phyloP scores from a whole-genome alignment of 2,888 invertebrate species.

The Drosophila nr. fundita region DNA sequence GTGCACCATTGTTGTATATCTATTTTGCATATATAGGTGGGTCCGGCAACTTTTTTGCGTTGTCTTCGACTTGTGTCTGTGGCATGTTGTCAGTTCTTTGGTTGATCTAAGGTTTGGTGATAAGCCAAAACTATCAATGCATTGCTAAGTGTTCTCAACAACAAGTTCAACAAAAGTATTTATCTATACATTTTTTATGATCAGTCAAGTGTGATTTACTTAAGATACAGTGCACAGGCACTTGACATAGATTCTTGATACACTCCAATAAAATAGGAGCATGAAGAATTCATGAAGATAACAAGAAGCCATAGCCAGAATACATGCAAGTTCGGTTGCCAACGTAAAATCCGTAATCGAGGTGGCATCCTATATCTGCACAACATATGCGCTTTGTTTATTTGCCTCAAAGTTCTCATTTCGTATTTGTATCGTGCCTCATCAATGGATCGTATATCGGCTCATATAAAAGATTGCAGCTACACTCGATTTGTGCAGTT shows the following conservation, averaged over 20 bases:
- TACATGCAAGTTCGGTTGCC: conserved; percentile 11
- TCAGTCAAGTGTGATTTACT: neutral
- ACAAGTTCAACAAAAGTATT: neutral
- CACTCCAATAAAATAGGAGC: neutral
- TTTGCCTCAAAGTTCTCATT: conserved; percentile 28
- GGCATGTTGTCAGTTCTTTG: neutral
- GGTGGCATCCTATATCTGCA: conserved; percentile 4
- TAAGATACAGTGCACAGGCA: neutral
- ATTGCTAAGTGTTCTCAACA: neutral
- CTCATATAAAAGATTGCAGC: conserved; percentile 40
- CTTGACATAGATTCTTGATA: conserved; percentile 7
- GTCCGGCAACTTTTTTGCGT: neutral
- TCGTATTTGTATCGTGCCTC: conserved; percentile 15
- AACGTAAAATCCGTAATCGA: too few relatives aligned
- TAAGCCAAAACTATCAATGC: neutral
- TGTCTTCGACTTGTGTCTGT: too few relatives aligned
- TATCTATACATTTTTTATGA: neutral
- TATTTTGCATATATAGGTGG: conserved; percentile 1
- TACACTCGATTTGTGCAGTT: conserved; percentile 12
- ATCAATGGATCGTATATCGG: conserved; percentile 13
- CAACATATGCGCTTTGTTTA: conserved; percentile 18
- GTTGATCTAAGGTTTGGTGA: neutral
- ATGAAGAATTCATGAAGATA: conserved; percentile 15
- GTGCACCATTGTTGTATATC: conserved; percentile 3
- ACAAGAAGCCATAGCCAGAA: neutral